phyloP scores from a whole-genome alignment of 2,888 invertebrate species.

The Lepidochrysops patricia region DNA sequence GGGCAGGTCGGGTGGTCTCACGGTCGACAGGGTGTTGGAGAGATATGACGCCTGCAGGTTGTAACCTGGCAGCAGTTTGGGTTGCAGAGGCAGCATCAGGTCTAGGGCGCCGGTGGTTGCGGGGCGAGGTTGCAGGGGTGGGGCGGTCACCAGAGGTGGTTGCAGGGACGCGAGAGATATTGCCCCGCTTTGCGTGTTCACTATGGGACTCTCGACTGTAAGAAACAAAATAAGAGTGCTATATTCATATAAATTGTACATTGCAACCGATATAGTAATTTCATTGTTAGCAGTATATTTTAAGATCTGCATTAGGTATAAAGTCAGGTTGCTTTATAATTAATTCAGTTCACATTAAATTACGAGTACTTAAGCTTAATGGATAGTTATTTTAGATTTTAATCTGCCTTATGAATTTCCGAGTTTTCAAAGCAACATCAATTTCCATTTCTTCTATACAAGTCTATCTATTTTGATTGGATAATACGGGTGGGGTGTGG shows the following conservation, averaged over 20 bases:
- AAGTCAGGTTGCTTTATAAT: not conserved
- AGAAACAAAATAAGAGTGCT: slow-evolving; percentile 28
- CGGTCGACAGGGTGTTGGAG: slow-evolving; percentile 69
- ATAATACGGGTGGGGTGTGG: not conserved
- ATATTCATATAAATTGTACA: not conserved
- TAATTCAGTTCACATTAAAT: no score
- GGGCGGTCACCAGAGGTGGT: slow-evolving; percentile 68
- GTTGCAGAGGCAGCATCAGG: slow-evolving; percentile 82
- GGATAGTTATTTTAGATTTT: no score
- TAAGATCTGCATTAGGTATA: no score
- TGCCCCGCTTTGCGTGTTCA: slow-evolving; percentile 62
- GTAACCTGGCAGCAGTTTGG: slow-evolving; percentile 77
- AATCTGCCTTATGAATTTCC: no score
- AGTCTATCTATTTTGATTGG: no score
- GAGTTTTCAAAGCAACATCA: no score
- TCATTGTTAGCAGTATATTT: no score
- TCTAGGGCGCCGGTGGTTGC: slow-evolving; percentile 81
- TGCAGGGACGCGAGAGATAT: slow-evolving; percentile 70
- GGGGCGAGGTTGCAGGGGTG: slow-evolving; percentile 80
- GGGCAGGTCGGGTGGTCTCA: slow-evolving; percentile 54
- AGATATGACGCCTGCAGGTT: slow-evolving; percentile 64
- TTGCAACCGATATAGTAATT: no score
- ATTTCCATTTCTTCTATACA: no score
- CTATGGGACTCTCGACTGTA: slow-evolving; percentile 74
- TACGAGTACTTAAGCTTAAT: no score